A percentile compares a stretch with the other conserved stretches of the same genome.
phyloP scores from a whole-genome alignment of 1,140 invertebrate species.

The Nebria ingens region DNA sequence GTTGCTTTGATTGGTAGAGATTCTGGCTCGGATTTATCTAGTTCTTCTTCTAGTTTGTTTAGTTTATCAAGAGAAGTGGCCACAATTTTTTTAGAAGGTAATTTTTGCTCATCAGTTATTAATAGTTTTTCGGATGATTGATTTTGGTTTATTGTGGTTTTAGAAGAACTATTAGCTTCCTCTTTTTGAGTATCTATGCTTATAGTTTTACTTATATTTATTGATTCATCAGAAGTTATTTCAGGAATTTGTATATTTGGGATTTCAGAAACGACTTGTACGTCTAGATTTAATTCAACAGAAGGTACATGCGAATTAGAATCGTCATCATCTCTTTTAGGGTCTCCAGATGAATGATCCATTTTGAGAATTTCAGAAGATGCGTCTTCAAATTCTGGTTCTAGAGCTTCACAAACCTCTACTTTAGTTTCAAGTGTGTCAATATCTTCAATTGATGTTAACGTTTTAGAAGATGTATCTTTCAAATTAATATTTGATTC shows the following conservation, averaged over 20 bases:
- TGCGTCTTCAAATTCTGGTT: too few relatives aligned
- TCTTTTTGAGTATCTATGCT: not conserved
- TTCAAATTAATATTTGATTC: too few relatives aligned
- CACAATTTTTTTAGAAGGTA: not conserved
- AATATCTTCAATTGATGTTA: too few relatives aligned
- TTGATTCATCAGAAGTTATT: not conserved
- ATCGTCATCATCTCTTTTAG: too few relatives aligned
- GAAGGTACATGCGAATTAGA: too few relatives aligned
- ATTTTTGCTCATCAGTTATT: too few relatives aligned
- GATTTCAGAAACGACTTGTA: not conserved
- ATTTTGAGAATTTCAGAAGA: too few relatives aligned
- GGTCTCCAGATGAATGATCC: not conserved
- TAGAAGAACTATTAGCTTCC: not conserved
- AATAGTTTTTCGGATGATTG: not conserved
- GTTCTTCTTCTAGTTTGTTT: not conserved
- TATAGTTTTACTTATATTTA: not conserved
- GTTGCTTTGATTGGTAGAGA: slow-evolving; percentile 26
- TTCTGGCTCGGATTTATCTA: not conserved
- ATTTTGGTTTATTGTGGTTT: not conserved
- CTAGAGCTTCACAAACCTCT: too few relatives aligned
- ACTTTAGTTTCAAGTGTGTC: too few relatives aligned
- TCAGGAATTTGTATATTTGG: too few relatives aligned
- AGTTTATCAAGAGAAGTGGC: not conserved
- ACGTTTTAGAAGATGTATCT: too few relatives aligned
- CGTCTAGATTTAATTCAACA: slow-evolving; percentile 8